Conservation (phyloP, 2,113 vertebrate species). For the Perognathus longimembris region DNA sequence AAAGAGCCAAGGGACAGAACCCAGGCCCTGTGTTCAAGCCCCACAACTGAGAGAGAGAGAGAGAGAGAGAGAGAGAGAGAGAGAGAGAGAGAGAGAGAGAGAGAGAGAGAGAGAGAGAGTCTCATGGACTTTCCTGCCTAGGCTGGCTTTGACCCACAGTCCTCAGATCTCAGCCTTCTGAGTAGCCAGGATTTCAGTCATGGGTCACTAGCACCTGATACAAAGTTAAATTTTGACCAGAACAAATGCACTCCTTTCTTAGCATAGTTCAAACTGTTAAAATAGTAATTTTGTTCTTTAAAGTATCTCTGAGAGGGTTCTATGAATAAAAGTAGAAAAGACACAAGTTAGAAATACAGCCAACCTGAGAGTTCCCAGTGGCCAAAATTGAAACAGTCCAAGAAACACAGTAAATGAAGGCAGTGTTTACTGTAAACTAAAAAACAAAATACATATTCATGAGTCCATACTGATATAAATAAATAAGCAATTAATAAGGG, state of each 20-base stretch:
- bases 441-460: conserved; percentile 38
- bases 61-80: too few relatives aligned
- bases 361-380: neutral
- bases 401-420: conserved; percentile 37
- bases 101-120: too few relatives aligned
- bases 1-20: too few relatives aligned
- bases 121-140: too few relatives aligned
- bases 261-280: conserved; percentile 16
- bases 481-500: conserved; percentile 9
- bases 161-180: too few relatives aligned
- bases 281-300: conserved; percentile 1
- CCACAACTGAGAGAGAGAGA: too few relatives aligned
- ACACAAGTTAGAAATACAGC: neutral
- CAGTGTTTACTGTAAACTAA: conserved; percentile 28
- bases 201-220: too few relatives aligned
- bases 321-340: neutral
- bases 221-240: conserved; percentile 16
- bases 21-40: too few relatives aligned
- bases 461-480: too few relatives aligned
- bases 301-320: neutral
- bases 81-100: too few relatives aligned
- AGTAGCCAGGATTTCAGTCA: too few relatives aligned
- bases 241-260: conserved; percentile 36
- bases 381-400: neutral
- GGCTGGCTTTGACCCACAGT: too few relatives aligned